Evolutionary conservation across 2,113 vertebrate genomes (phyloP).

Genomic region (Malaclemys terrapin): DNA sequence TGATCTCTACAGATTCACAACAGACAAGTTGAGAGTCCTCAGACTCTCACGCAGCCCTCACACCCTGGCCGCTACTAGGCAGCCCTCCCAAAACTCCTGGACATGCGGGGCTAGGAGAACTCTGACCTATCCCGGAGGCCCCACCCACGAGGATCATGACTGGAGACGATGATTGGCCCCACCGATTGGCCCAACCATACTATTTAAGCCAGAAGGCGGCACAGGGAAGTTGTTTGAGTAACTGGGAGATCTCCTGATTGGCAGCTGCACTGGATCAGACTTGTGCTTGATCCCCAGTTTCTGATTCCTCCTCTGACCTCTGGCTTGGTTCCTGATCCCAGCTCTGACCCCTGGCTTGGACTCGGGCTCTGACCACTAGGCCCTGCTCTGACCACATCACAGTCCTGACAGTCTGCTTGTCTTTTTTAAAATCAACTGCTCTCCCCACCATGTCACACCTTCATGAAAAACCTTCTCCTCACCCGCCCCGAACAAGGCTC

Average conservation of each 20-base stretch:
- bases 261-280: background rate
- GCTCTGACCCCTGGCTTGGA: background rate
- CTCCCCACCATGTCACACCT: background rate
- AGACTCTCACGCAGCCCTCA: background rate
- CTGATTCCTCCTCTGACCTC: background rate
- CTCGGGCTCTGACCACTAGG: background rate
- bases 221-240: background rate
- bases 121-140: background rate
- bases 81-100: background rate
- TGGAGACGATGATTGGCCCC: background rate
- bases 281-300: background rate
- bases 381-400: rapidly evolving
- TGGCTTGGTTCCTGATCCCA: background rate
- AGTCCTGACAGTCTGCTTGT: background rate
- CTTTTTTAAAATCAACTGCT: background rate
- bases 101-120: background rate
- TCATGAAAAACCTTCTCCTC: background rate
- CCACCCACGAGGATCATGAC: background rate
- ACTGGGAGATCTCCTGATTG: background rate
- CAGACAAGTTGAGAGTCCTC: background rate
- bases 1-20: background rate
- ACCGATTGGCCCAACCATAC: background rate
- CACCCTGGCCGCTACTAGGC: background rate
- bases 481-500: background rate
- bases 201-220: background rate